Base-by-base conservation (phyloP, 2,113 vertebrate genomes). In the Onychostoma macrolepis region DNA sequence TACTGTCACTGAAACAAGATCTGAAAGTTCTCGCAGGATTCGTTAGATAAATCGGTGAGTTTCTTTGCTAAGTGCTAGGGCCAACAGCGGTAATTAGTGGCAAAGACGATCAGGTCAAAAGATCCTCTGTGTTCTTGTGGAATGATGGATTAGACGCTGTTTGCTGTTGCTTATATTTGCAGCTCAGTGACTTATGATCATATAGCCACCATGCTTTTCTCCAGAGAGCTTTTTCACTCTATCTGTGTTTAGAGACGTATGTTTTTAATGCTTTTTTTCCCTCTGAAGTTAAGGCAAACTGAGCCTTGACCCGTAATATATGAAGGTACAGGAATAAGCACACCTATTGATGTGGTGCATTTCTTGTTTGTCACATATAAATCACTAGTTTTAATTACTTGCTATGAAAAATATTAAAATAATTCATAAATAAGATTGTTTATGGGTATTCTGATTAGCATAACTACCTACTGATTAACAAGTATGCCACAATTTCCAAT, bases 121-220 rank as follows among this genome's bases (percentile, higher is more conserved):
- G 58, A 84, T 50, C 79, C 77, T 75, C 75, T 28, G 71, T 78
- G 86, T 83, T 50, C 41, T 78, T 48, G 36, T 41, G 81, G 24
- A 41, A 12, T 89, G 92, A 91, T 93, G 87, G 90, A 93, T 93
- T 92, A 84, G 92, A 89, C 84, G 48, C 56, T 48, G 53, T 83
- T 89, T 84, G 65, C 61, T 10, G 67, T 74, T 79, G 87, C 75
- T 71, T 87, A n/a, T 30, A 89, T 89, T 75, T 61, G 84, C 85
- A 89, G 86, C 88, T 82, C 69, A 45, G 87, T 67, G 36, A 77
- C 41, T 87, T 65, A 58, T 69, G 58, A 43, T 10, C 45, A 48
- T 65, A 30, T 21, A 82, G 50, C 48, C 2, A 19, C 84, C 15
- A 43, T 21, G 41, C 90, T 89, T 65, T 67, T 78, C 88, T 90